Base-by-base conservation (phyloP, 2,888 invertebrate species). In the Geotrupes spiniger region DNA sequence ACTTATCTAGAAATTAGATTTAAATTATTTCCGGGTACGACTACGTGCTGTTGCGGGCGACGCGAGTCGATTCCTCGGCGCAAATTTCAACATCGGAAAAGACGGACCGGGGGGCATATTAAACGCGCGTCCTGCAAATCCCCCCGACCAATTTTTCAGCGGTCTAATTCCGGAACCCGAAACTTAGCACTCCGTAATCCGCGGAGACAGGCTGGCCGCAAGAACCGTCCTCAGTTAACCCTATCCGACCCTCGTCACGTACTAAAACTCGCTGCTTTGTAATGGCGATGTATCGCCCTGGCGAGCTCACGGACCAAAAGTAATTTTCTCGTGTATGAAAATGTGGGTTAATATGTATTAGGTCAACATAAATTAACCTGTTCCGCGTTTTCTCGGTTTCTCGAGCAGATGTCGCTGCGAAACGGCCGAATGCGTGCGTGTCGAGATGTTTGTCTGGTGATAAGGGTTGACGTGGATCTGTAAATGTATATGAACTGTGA, bases 211-310 rank as follows among this genome's bases (percentile, higher is more conserved):
- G 46, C 55, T 55, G 55, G 52, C 55, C 57, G 52, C 52, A 51
- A 41, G 52, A 54, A 49, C 51, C 54, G 42, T 46, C 42, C 54
- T 53, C 47, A 46, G 49, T 56, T 58, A 58, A 58, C 58, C 58
- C 56, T 53, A 55, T 55, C 56, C 49, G 51, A 58, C 56, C 58
- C 58, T 58, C 53, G 56, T 56, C 58, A 56, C 53, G 46, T 47
- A 54, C 54, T 56, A 56, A 21, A 21, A 57, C 57, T 57, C 54
- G 47, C 54, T 54, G 56, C 58, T 55, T 54, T 57, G 55, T 57
- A 55, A 53, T 57, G 41, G 53, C 51, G 50, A 57, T 55, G 54
- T 52, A 54, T 51, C 49, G 53, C 45, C 48, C 48, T 51, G 54
- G 53, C 53, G 54, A 55, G 43, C 52, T 46, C 40, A 33, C 36